Evolutionary conservation across 2,888 invertebrate genomes (phyloP).

Genomic region (Pandemis heparana): DNA sequence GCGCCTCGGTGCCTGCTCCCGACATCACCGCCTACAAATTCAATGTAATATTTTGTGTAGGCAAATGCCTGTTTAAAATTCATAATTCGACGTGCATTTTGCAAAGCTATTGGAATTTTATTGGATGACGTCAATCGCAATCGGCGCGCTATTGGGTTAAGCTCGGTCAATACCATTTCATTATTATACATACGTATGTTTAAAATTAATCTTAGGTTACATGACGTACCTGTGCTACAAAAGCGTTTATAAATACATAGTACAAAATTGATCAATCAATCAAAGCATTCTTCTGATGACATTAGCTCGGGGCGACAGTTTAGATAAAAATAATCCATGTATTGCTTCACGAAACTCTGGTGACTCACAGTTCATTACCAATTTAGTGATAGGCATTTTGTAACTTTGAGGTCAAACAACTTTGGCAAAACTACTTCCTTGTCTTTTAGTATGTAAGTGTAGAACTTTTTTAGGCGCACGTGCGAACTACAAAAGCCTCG

Average conservation of each 20-base stretch:
- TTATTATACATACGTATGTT: background rate
- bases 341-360: slow-evolving; percentile 11
- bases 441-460: slow-evolving; percentile 38
- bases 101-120: slow-evolving; percentile 31
- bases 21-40: slow-evolving; percentile 67
- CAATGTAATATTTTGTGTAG: slow-evolving; percentile 61
- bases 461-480: slow-evolving; percentile 62
- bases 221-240: background rate
- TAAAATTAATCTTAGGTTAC: background rate
- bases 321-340: slow-evolving; percentile 21
- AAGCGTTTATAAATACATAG: background rate
- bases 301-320: slow-evolving; percentile 29
- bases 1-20: slow-evolving; percentile 70
- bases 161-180: background rate
- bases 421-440: slow-evolving; percentile 62
- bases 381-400: slow-evolving; percentile 18
- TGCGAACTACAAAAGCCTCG: slow-evolving; percentile 56
- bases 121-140: slow-evolving; percentile 30
- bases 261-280: slow-evolving; percentile 28
- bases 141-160: slow-evolving; percentile 6
- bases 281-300: slow-evolving; percentile 24
- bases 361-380: slow-evolving; percentile 15
- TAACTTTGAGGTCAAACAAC: slow-evolving; percentile 17
- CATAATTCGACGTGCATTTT: slow-evolving; percentile 34
- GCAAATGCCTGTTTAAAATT: slow-evolving; percentile 41